Evolutionary conservation across 2,888 invertebrate genomes (phyloP).

Genomic region (Blastobasis lacticolella): DNA sequence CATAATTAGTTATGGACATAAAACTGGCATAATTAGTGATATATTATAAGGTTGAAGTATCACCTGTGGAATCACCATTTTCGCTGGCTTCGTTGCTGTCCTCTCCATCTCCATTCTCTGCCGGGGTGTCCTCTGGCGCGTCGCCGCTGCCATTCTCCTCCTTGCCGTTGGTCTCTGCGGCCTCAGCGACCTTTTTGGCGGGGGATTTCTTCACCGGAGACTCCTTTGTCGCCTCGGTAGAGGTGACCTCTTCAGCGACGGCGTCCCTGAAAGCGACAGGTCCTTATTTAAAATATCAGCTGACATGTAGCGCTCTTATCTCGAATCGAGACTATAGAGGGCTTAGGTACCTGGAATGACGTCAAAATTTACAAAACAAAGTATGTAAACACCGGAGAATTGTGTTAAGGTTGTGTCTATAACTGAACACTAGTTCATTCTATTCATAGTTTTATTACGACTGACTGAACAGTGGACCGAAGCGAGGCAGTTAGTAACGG

Average conservation of each 20-base stretch:
- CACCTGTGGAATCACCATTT: constrained; percentile 63
- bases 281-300: too few relatives aligned
- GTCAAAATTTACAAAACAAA: neutral
- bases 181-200: constrained; percentile 63
- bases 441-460: too few relatives aligned
- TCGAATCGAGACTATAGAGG: too few relatives aligned
- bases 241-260: constrained; percentile 64
- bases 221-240: constrained; percentile 58
- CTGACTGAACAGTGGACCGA: too few relatives aligned
- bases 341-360: neutral
- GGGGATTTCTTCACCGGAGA: constrained; percentile 70
- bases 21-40: too few relatives aligned
- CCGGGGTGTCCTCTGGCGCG: constrained; percentile 45
- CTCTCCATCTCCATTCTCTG: constrained; percentile 59
- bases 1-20: too few relatives aligned
- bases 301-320: too few relatives aligned
- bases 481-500: constrained; percentile 11
- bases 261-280: constrained; percentile 48
- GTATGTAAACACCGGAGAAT: too few relatives aligned
- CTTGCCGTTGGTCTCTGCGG: constrained; percentile 63
- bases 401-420: too few relatives aligned
- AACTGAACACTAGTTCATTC: neutral
- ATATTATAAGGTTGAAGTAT: neutral
- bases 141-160: constrained; percentile 60
- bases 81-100: constrained; percentile 67